Evolutionary conservation across 1,140 invertebrate genomes (phyloP).

Genomic region (Planococcus citri): DNA sequence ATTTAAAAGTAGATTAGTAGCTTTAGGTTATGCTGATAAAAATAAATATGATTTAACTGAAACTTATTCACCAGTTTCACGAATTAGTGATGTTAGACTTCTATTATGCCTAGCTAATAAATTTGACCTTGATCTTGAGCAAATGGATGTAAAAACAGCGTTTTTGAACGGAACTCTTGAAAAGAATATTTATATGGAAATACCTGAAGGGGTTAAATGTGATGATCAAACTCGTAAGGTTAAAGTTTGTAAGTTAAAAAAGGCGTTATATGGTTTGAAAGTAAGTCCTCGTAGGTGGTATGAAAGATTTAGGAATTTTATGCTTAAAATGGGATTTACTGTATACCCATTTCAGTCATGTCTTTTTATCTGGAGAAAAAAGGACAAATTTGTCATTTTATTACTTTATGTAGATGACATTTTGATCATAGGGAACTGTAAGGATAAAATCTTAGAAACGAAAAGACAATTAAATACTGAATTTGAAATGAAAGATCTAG

Average conservation of each 20-base stretch:
- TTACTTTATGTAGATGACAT: constrained; percentile 22
- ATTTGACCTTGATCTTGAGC: constrained; percentile 20
- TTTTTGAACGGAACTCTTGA: constrained; percentile 22
- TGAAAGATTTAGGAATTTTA: constrained; percentile 13
- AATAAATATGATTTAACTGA: not conserved
- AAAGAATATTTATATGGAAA: constrained; percentile 15
- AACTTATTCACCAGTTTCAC: not conserved
- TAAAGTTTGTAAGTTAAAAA: constrained; percentile 33
- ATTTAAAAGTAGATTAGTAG: constrained; percentile 27
- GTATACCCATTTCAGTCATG: not conserved
- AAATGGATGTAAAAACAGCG: constrained; percentile 21
- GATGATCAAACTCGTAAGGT: not conserved
- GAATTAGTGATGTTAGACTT: not conserved
- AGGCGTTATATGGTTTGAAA: constrained; percentile 36
- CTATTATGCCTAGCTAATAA: constrained; percentile 23
- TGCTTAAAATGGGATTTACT: constrained; percentile 16
- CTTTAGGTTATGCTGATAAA: not conserved
- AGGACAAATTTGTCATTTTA: not conserved
- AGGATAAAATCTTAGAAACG: constrained; percentile 12
- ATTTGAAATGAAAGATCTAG: constrained; percentile 3
- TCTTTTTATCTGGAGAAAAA: not conserved
- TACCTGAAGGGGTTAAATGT: constrained; percentile 23
- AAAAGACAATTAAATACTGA: constrained; percentile 17
- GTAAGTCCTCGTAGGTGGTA: constrained; percentile 32
- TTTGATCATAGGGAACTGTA: constrained; percentile 5